Evolutionary conservation across 2,888 invertebrate genomes (phyloP).

Genomic region (Drosophila histrio): DNA sequence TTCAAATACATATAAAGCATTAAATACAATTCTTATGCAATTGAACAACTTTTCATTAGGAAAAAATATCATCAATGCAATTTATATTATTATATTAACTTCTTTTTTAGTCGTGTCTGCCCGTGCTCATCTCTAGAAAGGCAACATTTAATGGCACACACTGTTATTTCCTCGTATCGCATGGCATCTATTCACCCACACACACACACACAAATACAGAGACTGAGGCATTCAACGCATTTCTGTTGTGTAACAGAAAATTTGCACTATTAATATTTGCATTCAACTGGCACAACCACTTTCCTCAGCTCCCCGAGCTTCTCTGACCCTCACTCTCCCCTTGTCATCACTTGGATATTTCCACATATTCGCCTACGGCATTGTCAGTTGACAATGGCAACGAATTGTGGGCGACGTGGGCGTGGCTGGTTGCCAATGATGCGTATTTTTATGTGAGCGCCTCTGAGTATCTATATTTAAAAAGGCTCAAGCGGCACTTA

Average conservation of each 20-base stretch:
- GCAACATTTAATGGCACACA: constrained; percentile 24
- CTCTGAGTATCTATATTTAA: constrained; percentile 63
- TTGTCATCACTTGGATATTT: constrained; percentile 32
- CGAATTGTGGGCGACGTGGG: constrained; percentile 18
- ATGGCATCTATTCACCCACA: constrained; percentile 1
- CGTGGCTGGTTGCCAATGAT: constrained; percentile 49
- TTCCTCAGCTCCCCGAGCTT: constrained; percentile 1
- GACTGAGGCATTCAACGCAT: constrained; percentile 25
- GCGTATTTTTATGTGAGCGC: constrained; percentile 51
- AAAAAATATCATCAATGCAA: background rate
- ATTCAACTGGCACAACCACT: constrained; percentile 56
- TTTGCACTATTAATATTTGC: constrained; percentile 76
- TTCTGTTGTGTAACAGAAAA: constrained; percentile 62
- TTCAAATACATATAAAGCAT: background rate
- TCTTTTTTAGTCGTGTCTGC: background rate
- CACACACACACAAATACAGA: background rate
- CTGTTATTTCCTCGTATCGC: constrained; percentile 12
- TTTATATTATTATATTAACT: background rate
- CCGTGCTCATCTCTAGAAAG: constrained; percentile 8
- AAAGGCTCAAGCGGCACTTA: constrained; percentile 75
- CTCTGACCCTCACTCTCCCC: background rate
- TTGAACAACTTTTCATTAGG: background rate
- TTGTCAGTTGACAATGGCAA: constrained; percentile 66
- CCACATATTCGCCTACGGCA: constrained; percentile 58
- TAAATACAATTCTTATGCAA: background rate